Evolutionary conservation across 2,888 invertebrate genomes (phyloP), one percentile per base, ranked within the genome.

Genomic region (Tipula lateralis): DNA sequence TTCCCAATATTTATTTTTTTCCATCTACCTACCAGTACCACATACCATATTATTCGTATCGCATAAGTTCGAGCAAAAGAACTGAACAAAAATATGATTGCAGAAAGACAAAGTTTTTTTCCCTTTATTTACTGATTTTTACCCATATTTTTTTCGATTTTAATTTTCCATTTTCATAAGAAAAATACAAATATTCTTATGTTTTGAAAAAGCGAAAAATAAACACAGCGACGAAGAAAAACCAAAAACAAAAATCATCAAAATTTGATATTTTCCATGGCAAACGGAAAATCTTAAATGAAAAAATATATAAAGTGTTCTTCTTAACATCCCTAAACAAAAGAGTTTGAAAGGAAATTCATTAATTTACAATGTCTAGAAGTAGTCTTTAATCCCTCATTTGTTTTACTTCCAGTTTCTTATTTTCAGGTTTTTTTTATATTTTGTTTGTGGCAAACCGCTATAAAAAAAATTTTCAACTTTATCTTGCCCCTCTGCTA

Each of bases 361-460:
- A 66, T 66, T 66, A 66, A 66, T 66, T 66, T 66, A 66, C 66
- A 66, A 66, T 66, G 66, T 66, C 66, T 66, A 66, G 24, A 66
- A 66, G 9, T 24, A 66, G 9, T 24, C 66, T 24, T 66, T 24
- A 66, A 66, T 66, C 24, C 66, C 66, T 66, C 66, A 66, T 66
- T 66, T 66, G 66, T 66, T 66, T 66, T 66, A 19, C 24, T 66
- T 24, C 6, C 66, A 24, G 9, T 9, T 9, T 24, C 24, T 9
- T 66, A 9, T 66, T 66, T 39, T 2, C 39, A n/a, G 66, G 19
- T 6, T 24, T n/a, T 44, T 39, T 50, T 66, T 24, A 16, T 66
- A 9, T 66, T 66, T 66, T 19, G 66, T 50, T 66, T 66, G 66
- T 66, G 24, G 66, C 66, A 66, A 66, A 66, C 66, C 66, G 66